Percentiles rank a stretch among this genome's conserved stretches.
These are phyloP conservation scores for Oryzias woworae DNA, from an alignment of 2,113 vertebrate species.

Conservation along the genomic window DNA sequence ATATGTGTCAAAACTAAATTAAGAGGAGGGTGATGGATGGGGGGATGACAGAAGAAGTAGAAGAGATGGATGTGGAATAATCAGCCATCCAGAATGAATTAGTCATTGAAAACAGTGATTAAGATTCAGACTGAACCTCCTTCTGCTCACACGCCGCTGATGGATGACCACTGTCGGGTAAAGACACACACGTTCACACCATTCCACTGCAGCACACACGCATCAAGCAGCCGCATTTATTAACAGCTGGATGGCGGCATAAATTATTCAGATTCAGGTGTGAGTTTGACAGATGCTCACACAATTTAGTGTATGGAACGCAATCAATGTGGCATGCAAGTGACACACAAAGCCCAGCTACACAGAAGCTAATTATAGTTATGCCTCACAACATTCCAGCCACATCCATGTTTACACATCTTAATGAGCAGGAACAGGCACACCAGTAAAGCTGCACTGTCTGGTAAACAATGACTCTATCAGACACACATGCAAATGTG, in stretches of 20 bases:
- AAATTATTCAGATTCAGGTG: conserved; percentile 13
- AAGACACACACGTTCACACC: conserved; percentile 23
- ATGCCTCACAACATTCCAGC: neutral
- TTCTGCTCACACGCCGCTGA: conserved; percentile 51
- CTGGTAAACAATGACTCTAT: conserved; percentile 3
- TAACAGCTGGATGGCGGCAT: conserved; percentile 30
- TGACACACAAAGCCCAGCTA: conserved; percentile 11
- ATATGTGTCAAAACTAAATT: conserved; percentile 60
- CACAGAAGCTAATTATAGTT: conserved; percentile 7
- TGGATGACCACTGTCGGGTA: conserved; percentile 19
- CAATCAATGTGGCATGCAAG: conserved; percentile 23
- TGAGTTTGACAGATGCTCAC: conserved; percentile 10
- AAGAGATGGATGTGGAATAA: conserved; percentile 61
- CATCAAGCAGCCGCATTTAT: conserved; percentile 16
- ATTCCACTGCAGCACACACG: conserved; percentile 10
- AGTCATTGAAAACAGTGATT: conserved; percentile 71
- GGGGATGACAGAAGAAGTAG: conserved; percentile 54
- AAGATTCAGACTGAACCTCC: conserved; percentile 66
- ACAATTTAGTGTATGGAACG: conserved; percentile 26
- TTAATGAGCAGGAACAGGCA: conserved; percentile 1
- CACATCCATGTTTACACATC: neutral
- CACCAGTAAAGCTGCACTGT: neutral
- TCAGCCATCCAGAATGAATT: conserved; percentile 78
- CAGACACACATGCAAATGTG: neutral
- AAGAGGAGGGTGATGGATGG: conserved; percentile 66